A percentile compares a stretch with the other conserved stretches of the same genome.
These are phyloP conservation scores for Aleiodes testaceus DNA, from an alignment of 2,888 invertebrate species.

Conservation along the genomic window DNA sequence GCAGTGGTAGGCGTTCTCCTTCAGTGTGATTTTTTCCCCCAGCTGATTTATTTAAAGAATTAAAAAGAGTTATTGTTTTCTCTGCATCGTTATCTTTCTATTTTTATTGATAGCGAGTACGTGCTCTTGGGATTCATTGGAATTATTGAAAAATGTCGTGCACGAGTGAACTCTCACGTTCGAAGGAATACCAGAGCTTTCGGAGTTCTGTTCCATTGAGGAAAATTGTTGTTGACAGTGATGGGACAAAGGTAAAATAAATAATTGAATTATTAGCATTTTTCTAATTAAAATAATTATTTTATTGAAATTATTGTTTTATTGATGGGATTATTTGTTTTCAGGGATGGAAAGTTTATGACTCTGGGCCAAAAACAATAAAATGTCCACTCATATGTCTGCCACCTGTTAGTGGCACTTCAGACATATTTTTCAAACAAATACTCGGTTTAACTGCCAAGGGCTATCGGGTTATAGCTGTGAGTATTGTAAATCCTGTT, in stretches of 20 bases:
- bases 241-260: constrained; percentile 81
- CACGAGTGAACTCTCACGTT: constrained; percentile 82
- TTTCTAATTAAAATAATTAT: neutral
- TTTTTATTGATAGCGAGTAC: neutral
- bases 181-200: constrained; percentile 86
- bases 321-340: constrained; percentile 15
- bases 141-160: constrained; percentile 74
- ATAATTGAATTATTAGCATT: neutral
- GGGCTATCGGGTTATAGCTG: constrained; percentile 87
- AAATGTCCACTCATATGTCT: constrained; percentile 87
- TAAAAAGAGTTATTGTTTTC: constrained; percentile 5
- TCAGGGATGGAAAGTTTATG: constrained; percentile 88
- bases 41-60: neutral
- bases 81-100: neutral
- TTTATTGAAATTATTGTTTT: neutral
- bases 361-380: constrained; percentile 88
- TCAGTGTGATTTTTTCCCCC: neutral
- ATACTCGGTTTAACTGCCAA: constrained; percentile 85
- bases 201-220: constrained; percentile 84
- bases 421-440: constrained; percentile 91
- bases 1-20: neutral
- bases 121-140: neutral
- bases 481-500: constrained; percentile 65
- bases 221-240: constrained; percentile 86
- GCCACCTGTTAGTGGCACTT: constrained; percentile 91